Evolutionary conservation across 2,888 invertebrate genomes (phyloP), one percentile per base, ranked within the genome.

Genomic region (Silvanus unidentatus): DNA sequence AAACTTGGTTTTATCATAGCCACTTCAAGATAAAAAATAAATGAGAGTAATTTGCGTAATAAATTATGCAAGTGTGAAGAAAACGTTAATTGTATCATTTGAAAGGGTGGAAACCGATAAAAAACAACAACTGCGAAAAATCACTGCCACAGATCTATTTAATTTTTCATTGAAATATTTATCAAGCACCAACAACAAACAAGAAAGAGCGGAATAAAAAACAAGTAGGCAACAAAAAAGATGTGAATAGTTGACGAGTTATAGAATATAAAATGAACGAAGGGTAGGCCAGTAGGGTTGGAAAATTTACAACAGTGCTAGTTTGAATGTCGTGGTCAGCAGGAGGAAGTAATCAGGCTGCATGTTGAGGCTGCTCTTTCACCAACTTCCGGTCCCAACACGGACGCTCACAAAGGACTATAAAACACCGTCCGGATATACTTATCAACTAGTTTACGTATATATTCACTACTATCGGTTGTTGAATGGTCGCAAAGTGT

Each of bases 271-370:
- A 5, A 32, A 12, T 32, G 32, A n/a, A 3, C n/a, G 32, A n/a
- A n/a, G n/a, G 11, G 32, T 8, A 5, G 13, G 12, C 10, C 37
- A 37, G 4, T 15, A 37, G 37, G 37, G 37, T n/a, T n/a, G n/a
- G n/a, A n/a, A n/a, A 37, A 37, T 37, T 37, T 37, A 12, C 37
- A 37, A 32, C 11, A 32, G 11, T 32, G n/a, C 32, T 37, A 37
- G 37, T 37, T 37, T 37, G 37, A 37, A 37, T 37, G 37, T 37
- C 37, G 37, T 37, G 37, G 37, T 37, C 37, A 37, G 37, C 37
- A 16, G 41, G 35, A 59, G 62, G 63, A 63, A 62, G 60, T 61
- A 62, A 62, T 63, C 63, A 60, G 55, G 49, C 50, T 53, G 51
- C 58, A 57, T 61, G 63, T 50, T 55, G 59, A 58, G 62, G 52